These are phyloP conservation scores for Tubulanus polymorphus DNA, from an alignment of 2,888 invertebrate species.

Conservation along the genomic window DNA sequence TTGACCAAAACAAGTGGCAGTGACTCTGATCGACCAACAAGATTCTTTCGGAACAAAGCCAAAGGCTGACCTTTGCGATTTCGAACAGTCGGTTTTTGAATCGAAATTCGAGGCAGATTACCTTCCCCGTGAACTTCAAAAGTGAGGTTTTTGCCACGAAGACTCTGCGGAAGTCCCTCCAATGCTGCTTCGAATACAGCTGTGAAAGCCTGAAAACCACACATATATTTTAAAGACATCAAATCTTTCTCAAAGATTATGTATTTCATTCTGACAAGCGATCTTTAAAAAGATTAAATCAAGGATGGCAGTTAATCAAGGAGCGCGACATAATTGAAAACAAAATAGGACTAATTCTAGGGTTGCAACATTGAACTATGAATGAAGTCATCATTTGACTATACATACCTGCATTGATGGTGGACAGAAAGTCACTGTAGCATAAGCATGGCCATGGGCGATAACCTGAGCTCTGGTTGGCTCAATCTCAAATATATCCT, in stretches of 20 bases:
- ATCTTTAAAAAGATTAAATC: too few relatives aligned
- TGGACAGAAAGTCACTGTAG: slow-evolving; percentile 51
- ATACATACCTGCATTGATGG: slow-evolving; percentile 50
- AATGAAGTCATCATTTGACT: background rate
- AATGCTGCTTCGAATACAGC: slow-evolving; percentile 49
- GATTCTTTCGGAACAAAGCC: slow-evolving; percentile 46
- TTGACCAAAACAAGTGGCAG: slow-evolving; percentile 46
- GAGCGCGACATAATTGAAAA: too few relatives aligned
- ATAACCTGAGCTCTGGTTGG: slow-evolving; percentile 47
- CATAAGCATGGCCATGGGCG: slow-evolving; percentile 49
- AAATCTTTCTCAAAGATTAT: too few relatives aligned
- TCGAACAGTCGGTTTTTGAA: slow-evolving; percentile 44
- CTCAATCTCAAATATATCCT: slow-evolving; percentile 51
- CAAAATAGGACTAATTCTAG: too few relatives aligned
- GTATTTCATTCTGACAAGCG: too few relatives aligned
- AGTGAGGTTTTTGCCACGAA: slow-evolving; percentile 40
- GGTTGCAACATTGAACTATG: too few relatives aligned
- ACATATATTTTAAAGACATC: background rate
- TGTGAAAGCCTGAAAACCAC: slow-evolving; percentile 36
- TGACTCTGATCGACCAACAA: slow-evolving; percentile 40
- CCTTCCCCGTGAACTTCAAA: slow-evolving; percentile 53
- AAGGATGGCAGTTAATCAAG: too few relatives aligned
- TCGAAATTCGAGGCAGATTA: slow-evolving; percentile 49
- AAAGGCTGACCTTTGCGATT: slow-evolving; percentile 53
- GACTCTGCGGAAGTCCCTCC: slow-evolving; percentile 38